Conservation (phyloP, 2,113 vertebrate species). For the Otus sunia region DNA sequence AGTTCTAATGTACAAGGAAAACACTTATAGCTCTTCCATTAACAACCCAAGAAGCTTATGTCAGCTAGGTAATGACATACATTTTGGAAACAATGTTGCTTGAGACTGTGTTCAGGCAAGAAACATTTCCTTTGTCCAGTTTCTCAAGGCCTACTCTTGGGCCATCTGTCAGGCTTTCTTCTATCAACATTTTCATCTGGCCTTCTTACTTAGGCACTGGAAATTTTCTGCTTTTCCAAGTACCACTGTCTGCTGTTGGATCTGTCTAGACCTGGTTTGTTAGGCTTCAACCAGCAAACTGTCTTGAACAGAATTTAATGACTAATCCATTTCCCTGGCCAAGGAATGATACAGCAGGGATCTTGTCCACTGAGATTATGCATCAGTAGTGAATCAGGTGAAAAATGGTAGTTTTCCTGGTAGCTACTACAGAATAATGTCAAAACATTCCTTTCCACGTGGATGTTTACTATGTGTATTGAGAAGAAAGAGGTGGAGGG, state of each 20-base stretch:
- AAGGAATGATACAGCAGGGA: background rate
- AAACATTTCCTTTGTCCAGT: background rate
- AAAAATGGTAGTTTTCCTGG: background rate
- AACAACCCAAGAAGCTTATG: background rate
- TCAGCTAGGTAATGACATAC: accelerated
- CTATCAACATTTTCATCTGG: background rate
- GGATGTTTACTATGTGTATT: background rate
- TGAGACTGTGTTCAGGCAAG: background rate
- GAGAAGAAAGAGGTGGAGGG: background rate
- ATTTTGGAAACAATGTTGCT: background rate
- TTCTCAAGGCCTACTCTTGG: background rate
- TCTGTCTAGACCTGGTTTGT: background rate
- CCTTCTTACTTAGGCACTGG: background rate
- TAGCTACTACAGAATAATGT: background rate
- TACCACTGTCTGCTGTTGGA: background rate
- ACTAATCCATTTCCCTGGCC: background rate
- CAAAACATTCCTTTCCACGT: background rate
- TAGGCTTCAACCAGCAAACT: background rate
- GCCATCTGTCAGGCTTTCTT: background rate
- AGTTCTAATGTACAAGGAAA: background rate
- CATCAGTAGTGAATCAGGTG: background rate
- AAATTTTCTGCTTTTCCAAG: background rate
- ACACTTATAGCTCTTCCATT: background rate
- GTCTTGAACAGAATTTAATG: background rate
- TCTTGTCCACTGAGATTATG: background rate